A percentile compares a stretch with the other conserved stretches of the same genome.
Evolutionary conservation across 2,113 vertebrate species (phyloP).

Genomic region (Tachysurus fulvidraco): DNA sequence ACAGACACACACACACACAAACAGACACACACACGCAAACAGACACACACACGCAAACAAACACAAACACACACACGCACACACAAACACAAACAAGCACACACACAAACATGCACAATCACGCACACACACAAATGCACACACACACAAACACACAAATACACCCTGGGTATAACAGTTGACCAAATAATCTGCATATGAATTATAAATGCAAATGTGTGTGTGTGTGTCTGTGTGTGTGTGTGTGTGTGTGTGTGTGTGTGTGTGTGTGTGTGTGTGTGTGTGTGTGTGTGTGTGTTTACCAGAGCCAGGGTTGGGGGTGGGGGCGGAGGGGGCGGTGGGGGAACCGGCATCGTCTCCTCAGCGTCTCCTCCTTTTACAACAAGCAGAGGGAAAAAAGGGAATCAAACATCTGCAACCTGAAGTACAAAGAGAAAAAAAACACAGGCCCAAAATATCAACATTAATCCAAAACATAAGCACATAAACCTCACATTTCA

Average conservation of each 20-base stretch:
- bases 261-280: conserved; percentile 17
- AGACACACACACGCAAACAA: too few species aligned
- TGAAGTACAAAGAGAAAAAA: not conserved
- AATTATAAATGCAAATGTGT: not conserved
- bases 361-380: conserved; percentile 60
- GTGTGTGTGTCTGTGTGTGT: conserved; percentile 26
- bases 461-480: not conserved
- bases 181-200: not conserved
- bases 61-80: too few species aligned
- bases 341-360: conserved; percentile 88
- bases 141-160: conserved; percentile 27
- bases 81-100: too few species aligned
- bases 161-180: not conserved
- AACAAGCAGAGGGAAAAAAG: conserved; percentile 31
- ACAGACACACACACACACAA: too few species aligned
- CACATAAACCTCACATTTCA: not conserved
- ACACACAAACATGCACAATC: too few species aligned
- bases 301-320: conserved; percentile 83
- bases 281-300: conserved; percentile 55
- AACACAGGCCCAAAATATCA: not conserved
- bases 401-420: conserved; percentile 33
- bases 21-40: too few species aligned
- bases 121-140: conserved; percentile 10
- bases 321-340: conserved; percentile 78
- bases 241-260: conserved; percentile 22